Base-by-base conservation (phyloP, 2,888 invertebrate genomes). In the Andrena flavipes region DNA sequence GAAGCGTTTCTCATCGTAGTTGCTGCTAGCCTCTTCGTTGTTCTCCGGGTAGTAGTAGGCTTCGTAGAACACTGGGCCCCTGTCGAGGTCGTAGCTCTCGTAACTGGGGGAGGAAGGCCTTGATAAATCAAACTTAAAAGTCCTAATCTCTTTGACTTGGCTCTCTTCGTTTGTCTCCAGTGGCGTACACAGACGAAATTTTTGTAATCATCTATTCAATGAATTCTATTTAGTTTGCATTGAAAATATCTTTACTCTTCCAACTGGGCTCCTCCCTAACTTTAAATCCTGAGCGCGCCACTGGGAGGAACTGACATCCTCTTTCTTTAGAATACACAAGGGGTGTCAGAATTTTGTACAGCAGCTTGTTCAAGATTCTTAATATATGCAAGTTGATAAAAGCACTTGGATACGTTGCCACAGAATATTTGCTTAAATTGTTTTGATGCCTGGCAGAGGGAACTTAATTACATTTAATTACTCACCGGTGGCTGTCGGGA, bases 31-130 rank as follows among this genome's bases (percentile, higher is more conserved):
- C 0, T 80, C 72, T 2, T 86, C 83, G 63, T 85, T 85, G 29
- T n/a, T 67, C 16, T 90, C 90, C 3, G 92, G 91, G 67, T 92
- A 92, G 67, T 92, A 92, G 67, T 92, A 92, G 0, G 92, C 92
- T 67, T 92, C 91, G 70, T 92, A 92, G 33, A 92, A 80, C 0
- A 92, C 91, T 0, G 92, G 92, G 4, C 91, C 90, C 29, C 85
- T 87, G 51, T 87, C 86, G 8, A 91, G 84, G 63, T 92, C 86
- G 69, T 91, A 91, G 67, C 88, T 85, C 13, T 85, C 84, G 74
- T 87, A 87, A 20, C 91, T 91, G 62, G 16, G 0, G 42, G 8
- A n/a, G 10, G 42, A 29, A 62, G 1, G 0, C 2, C 59, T 13
- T 29, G 7, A 51, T 42, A 35, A 35, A 10, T 35, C 2, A 10